phyloP scores from a whole-genome alignment of 1,140 invertebrate species.

The Coenobita brevimanus region DNA sequence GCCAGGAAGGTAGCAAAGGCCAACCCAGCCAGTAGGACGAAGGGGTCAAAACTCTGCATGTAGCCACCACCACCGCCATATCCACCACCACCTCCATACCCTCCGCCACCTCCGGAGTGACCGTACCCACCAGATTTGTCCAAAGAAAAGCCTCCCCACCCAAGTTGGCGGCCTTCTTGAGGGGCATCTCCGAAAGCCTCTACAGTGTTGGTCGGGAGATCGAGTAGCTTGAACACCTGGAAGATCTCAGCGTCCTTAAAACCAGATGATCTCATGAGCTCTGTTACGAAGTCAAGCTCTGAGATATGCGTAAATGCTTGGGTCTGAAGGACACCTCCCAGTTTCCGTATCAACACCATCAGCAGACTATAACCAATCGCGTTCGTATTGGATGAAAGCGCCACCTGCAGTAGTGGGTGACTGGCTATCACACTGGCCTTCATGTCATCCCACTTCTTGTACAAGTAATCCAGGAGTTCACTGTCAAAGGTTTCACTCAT shows the following conservation, averaged over 20 bases:
- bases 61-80: slow-evolving; percentile 22
- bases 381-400: background rate
- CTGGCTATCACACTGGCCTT: slow-evolving; percentile 18
- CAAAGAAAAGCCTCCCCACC: background rate
- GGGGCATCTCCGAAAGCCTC: background rate
- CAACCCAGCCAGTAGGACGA: slow-evolving; percentile 49
- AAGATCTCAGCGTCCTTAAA: slow-evolving; percentile 52
- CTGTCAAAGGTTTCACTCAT: slow-evolving; percentile 30
- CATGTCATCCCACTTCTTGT: slow-evolving; percentile 36
- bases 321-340: slow-evolving; percentile 20
- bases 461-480: slow-evolving; percentile 22
- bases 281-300: slow-evolving; percentile 47
- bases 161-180: slow-evolving; percentile 25
- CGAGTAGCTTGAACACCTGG: slow-evolving; percentile 41
- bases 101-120: slow-evolving; percentile 42
- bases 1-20: slow-evolving; percentile 58
- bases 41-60: slow-evolving; percentile 57
- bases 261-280: slow-evolving; percentile 46
- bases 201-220: slow-evolving; percentile 8
- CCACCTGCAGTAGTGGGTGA: slow-evolving; percentile 21
- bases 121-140: slow-evolving; percentile 59
- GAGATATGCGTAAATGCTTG: slow-evolving; percentile 50
- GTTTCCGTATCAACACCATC: background rate
- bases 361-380: slow-evolving; percentile 14
- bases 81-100: background rate